phyloP scores from a whole-genome alignment of 64 coral and sea anemone genomes.

The Acropora tenuis region DNA sequence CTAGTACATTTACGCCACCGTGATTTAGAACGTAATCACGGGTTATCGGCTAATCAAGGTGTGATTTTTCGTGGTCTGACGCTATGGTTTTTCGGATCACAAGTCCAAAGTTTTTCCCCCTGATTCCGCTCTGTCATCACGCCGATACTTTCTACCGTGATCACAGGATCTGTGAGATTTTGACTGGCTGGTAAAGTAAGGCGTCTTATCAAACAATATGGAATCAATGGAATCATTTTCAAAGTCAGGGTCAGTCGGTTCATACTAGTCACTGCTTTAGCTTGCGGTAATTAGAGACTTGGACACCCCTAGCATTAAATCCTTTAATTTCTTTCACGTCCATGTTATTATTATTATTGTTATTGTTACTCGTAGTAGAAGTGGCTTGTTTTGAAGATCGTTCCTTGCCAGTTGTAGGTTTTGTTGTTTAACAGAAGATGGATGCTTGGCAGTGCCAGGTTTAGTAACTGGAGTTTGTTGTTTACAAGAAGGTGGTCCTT shows the following conservation, averaged over 20 bases:
- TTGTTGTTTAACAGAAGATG: constrained; percentile 33
- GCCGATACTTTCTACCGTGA: no score
- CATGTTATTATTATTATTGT: constrained; percentile 21
- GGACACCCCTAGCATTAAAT: constrained; percentile 47
- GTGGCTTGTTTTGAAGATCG: constrained; percentile 15
- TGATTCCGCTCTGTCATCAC: no score
- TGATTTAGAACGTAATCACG: no score
- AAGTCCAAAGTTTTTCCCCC: no score
- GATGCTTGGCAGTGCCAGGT: neutral
- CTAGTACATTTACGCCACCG: no score
- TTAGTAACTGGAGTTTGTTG: neutral
- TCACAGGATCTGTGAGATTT: constrained; percentile 54
- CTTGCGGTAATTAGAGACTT: constrained; percentile 58
- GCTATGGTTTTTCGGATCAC: no score
- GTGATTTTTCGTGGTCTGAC: no score
- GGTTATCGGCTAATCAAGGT: no score
- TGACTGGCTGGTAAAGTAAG: constrained; percentile 65
- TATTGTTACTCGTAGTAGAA: neutral
- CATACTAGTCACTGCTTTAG: constrained; percentile 67
- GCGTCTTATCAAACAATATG: constrained; percentile 50
- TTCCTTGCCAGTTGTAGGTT: neutral
- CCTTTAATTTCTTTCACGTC: constrained; percentile 58
- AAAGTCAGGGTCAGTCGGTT: constrained; percentile 71
- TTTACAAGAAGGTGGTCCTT: neutral
- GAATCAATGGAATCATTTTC: constrained; percentile 68